Evolutionary conservation across 2,797 vertebrate genomes (phyloP), one percentile per base, ranked within the genome.

Genomic region (Karalla daura): DNA sequence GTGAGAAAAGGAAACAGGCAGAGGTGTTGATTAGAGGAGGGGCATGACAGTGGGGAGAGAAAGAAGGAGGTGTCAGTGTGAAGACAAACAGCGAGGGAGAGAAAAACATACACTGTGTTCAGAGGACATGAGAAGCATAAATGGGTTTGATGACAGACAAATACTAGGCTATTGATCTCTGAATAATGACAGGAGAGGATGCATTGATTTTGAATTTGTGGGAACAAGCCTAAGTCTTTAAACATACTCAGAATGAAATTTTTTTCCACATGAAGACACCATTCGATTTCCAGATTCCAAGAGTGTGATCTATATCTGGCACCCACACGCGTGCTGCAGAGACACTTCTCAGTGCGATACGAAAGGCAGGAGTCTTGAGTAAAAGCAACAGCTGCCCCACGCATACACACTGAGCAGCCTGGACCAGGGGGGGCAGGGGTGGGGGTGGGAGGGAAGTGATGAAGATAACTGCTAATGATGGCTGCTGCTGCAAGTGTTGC

Each of bases 21-120:
- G 63, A 84, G 60, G 85, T 81, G 80, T 78, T 81, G 80, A 88
- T 84, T 61, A 68, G 74, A 47, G 40, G 36, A 51, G 36, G 32
- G 62, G 53, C 53, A 59, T 68, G 50, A 47, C 23, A 12, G 8
- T 20, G 49, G 65, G 10, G 35, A 51, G 14, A 49, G 32, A 43
- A 67, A 45, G 44, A 32, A 24, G 43, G 24, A 49, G 46, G 46
- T 21, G 50, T 20, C 24, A 39, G 58, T 68, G 61, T 20, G 70
- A 75, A 60, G 47, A 28, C 20, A 53, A 37, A 52, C 30, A 43
- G 53, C 52, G 5, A 43, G 52, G 47, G 51, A 18, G 40, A 68
- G 11, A 59, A 4, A 20, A 67, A n/a, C 4, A 20, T 8, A 43
- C 44, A 67, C 27, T 64, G 58, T 62, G 69, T 68, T 39, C 24